Evolutionary conservation across 2,797 vertebrate genomes (phyloP).

Genomic region (Phataginus tetradactyla): DNA sequence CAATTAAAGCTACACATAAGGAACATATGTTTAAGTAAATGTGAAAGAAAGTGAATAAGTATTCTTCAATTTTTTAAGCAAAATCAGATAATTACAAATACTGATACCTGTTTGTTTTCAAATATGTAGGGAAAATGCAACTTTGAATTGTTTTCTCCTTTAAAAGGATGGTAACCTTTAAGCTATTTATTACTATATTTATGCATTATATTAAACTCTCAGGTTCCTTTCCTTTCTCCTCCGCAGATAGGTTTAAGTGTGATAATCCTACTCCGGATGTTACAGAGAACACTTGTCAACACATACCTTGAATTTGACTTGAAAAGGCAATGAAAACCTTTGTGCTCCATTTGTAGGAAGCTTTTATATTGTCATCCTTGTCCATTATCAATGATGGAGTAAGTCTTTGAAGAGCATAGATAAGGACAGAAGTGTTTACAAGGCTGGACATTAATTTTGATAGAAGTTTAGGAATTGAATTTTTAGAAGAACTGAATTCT

Average conservation of each 20-base stretch:
- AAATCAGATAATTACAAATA: neutral
- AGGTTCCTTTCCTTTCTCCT: neutral
- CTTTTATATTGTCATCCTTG: neutral
- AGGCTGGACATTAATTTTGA: neutral
- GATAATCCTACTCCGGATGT: neutral
- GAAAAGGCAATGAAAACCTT: neutral
- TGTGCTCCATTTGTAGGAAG: neutral
- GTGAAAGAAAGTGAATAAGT: neutral
- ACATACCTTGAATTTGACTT: neutral
- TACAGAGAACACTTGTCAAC: neutral
- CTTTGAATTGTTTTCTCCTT: neutral
- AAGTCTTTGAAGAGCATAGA: neutral
- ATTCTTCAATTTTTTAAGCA: neutral
- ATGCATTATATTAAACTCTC: neutral
- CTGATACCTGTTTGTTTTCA: neutral
- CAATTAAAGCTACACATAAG: neutral
- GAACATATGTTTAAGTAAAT: neutral
- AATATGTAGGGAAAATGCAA: neutral
- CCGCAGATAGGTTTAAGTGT: neutral
- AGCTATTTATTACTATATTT: neutral
- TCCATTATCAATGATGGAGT: neutral
- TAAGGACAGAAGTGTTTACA: conserved; percentile 22
- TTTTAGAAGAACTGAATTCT: neutral
- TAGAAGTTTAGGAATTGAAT: conserved; percentile 8
- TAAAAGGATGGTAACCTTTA: neutral